Evolutionary conservation across 2,888 invertebrate genomes (phyloP).

Genomic region (Phorcus lineatus): DNA sequence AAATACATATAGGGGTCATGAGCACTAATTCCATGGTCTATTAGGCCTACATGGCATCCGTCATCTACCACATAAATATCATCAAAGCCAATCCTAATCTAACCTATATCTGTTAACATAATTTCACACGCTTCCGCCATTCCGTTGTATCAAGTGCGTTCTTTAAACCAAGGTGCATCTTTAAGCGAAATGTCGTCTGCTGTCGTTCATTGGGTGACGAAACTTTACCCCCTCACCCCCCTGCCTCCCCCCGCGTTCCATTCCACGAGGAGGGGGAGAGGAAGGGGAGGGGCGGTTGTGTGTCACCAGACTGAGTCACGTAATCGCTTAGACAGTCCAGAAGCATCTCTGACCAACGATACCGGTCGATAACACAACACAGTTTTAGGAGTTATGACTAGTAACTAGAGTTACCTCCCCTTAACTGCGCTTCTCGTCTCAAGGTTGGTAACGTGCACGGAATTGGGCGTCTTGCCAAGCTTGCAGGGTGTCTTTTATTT

Average conservation of each 20-base stretch:
- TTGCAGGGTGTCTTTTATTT: not conserved
- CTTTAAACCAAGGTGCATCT: no score
- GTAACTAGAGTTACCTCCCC: not conserved
- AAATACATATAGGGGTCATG: no score
- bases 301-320: slow-evolving; percentile 15
- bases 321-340: not conserved
- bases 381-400: not conserved
- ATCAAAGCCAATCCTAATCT: no score
- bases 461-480: not conserved
- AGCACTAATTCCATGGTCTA: no score
- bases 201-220: no score
- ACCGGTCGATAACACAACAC: not conserved
- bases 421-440: not conserved
- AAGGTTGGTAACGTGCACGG: not conserved
- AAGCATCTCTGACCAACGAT: not conserved
- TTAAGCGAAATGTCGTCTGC: no score
- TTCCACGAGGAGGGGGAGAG: not conserved
- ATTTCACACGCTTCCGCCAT: no score
- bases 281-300: not conserved
- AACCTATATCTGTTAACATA: no score
- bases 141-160: no score
- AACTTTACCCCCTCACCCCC: not conserved
- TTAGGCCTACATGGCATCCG: no score
- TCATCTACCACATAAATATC: no score
- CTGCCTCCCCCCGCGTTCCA: not conserved